Evolutionary conservation across 2,797 vertebrate species (phyloP), one percentile per base, ranked within the genome.

Genomic region (Megaceryle alcyon): DNA sequence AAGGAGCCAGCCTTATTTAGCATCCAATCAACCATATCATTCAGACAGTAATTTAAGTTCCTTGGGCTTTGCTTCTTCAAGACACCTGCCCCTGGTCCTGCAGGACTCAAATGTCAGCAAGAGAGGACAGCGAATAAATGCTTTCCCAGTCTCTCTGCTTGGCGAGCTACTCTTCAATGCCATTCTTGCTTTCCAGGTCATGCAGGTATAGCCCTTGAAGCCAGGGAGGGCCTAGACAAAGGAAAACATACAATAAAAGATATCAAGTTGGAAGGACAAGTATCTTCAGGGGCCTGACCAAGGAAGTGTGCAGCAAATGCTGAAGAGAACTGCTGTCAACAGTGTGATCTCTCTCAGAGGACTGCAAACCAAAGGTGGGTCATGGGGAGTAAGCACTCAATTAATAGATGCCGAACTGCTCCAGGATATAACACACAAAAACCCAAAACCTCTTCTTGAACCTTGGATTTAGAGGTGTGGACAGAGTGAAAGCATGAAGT

Each of bases 1-100:
- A 77, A 75, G 78, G 22, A 89, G 41, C 6, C 75, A 79, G 79
- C 57, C 60, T 86, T 87, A 88, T 91, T 92, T 91, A 91, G 87
- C n/a, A 91, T 61, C 61, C 54, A 86, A 66, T 28, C 84, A 54
- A 68, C 68, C 4, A 0, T 69, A 70, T 77, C 86, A 14, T 60
- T 86, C 51, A 70, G 69, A 33, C 54, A 82, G 94, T 69, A 92
- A 96, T 81, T 18, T 41, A 64, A 94, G 26, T 91, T 86, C 72
- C 57, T 31, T 61, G 53, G n/a, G 53, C 61, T 86, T 79, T 69
- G 28, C 63, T 78, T 57, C 60, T 33, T 82, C 2, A 3, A 88
- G 66, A 91, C 91, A 92, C 72, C 65, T 81, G 76, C 59, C 76
- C 37, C 35, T 21, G 16, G n/a, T 83, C 43, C 80, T 90, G 72